phyloP scores from a whole-genome alignment of 2,113 vertebrate species.

The Salvelinus alpinus region DNA sequence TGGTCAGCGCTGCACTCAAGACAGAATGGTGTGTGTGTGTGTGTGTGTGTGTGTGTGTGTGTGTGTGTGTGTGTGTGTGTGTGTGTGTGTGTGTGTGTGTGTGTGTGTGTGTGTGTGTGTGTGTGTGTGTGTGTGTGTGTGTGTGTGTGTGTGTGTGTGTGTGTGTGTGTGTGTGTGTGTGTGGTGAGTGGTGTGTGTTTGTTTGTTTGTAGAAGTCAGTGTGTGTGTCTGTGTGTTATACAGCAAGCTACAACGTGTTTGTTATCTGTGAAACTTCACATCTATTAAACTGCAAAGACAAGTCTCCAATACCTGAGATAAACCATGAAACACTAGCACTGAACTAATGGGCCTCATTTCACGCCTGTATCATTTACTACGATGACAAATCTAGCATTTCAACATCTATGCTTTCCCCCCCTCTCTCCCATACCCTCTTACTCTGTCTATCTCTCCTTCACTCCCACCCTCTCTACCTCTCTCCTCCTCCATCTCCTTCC shows the following conservation, averaged over 20 bases:
- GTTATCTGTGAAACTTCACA: not conserved
- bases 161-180: too few species aligned
- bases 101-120: not conserved
- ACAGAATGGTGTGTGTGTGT: constrained; percentile 25
- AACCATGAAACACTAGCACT: too few species aligned
- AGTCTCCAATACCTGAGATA: not conserved
- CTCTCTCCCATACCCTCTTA: too few species aligned
- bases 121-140: not conserved
- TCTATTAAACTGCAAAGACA: not conserved
- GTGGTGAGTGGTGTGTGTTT: not conserved
- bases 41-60: constrained; percentile 6
- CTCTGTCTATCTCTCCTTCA: constrained; percentile 4
- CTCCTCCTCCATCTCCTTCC: not conserved
- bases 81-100: constrained; percentile 10
- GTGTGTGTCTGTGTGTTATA: constrained; percentile 11
- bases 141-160: not conserved
- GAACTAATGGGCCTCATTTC: too few species aligned
- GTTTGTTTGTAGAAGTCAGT: not conserved
- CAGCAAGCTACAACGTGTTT: not conserved
- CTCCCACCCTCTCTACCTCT: not conserved
- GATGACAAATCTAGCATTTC: too few species aligned
- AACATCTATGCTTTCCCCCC: too few species aligned
- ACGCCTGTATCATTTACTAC: too few species aligned
- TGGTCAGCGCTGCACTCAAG: constrained; percentile 61
- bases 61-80: too few species aligned